These are phyloP conservation scores for Nezara viridula DNA, from an alignment of 2,888 invertebrate species.

Conservation along the genomic window DNA sequence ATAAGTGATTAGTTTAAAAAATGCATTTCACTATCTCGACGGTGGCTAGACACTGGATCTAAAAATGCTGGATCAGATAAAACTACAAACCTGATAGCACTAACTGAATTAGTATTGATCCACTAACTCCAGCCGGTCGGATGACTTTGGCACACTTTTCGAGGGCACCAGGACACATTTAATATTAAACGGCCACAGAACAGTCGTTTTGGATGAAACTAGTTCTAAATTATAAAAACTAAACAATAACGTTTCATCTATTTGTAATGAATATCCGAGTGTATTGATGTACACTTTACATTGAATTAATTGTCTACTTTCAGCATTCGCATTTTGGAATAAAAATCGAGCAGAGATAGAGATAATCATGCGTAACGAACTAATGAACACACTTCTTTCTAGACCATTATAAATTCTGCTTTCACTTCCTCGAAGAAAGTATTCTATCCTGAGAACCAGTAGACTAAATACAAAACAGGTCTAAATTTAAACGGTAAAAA, in stretches of 20 bases:
- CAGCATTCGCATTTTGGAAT: neutral
- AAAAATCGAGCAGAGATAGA: neutral
- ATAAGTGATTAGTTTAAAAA: neutral
- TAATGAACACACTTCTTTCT: neutral
- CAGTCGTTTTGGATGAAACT: neutral
- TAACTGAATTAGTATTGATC: constrained; percentile 44
- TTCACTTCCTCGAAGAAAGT: constrained; percentile 19
- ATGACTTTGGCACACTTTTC: neutral
- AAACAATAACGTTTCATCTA: too few relatives aligned
- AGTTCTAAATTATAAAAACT: too few relatives aligned
- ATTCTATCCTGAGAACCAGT: neutral
- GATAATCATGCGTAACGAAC: neutral
- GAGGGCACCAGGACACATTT: neutral
- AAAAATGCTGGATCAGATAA: constrained; percentile 34
- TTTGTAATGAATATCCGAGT: too few relatives aligned
- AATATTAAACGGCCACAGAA: neutral
- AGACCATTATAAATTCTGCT: neutral
- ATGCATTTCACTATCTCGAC: neutral
- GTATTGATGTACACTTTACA: too few relatives aligned
- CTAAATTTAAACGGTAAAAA: neutral
- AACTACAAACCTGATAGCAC: neutral
- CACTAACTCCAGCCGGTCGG: neutral
- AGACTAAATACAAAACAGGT: neutral
- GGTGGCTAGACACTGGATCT: neutral
- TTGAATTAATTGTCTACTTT: too few relatives aligned